Evolutionary conservation across 2,113 vertebrate genomes (phyloP).

Genomic region (Alaudala cheleensis): DNA sequence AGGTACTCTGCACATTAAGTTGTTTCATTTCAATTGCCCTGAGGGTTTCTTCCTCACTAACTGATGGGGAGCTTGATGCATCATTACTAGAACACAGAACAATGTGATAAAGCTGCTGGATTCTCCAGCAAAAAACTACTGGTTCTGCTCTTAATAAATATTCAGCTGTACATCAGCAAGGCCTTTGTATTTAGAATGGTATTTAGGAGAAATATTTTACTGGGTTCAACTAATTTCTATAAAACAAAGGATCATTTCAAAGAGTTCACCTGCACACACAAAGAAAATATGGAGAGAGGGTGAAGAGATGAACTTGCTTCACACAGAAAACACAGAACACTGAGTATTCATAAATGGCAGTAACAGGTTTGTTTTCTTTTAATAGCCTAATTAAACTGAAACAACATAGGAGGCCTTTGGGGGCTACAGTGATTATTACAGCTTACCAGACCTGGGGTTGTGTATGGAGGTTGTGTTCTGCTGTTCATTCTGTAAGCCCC

Average conservation of each 20-base stretch:
- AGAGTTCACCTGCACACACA: neutral
- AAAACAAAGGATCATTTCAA: constrained; percentile 17
- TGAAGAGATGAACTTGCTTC: neutral
- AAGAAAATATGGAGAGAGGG: neutral
- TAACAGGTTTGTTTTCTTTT: neutral
- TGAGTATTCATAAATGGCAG: neutral
- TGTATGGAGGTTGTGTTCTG: neutral
- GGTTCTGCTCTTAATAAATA: constrained; percentile 33
- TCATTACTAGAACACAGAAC: constrained; percentile 31
- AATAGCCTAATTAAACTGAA: constrained; percentile 7
- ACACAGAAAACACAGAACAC: neutral
- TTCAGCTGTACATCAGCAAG: neutral
- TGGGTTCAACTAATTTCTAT: neutral
- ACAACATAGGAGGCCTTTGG: neutral
- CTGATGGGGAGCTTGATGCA: constrained; percentile 56
- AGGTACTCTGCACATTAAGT: constrained; percentile 33
- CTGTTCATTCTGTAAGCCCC: neutral
- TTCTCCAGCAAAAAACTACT: constrained; percentile 28
- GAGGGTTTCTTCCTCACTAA: constrained; percentile 39
- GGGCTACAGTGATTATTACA: neutral
- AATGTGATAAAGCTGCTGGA: constrained; percentile 31
- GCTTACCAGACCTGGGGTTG: neutral
- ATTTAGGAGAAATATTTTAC: neutral
- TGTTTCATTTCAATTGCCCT: constrained; percentile 56
- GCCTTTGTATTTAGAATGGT: neutral